A percentile compares a stretch with the other conserved stretches of the same genome.
These are phyloP conservation scores for Melitaea cinxia DNA, from an alignment of 1,140 invertebrate genomes.

Conservation along the genomic window DNA sequence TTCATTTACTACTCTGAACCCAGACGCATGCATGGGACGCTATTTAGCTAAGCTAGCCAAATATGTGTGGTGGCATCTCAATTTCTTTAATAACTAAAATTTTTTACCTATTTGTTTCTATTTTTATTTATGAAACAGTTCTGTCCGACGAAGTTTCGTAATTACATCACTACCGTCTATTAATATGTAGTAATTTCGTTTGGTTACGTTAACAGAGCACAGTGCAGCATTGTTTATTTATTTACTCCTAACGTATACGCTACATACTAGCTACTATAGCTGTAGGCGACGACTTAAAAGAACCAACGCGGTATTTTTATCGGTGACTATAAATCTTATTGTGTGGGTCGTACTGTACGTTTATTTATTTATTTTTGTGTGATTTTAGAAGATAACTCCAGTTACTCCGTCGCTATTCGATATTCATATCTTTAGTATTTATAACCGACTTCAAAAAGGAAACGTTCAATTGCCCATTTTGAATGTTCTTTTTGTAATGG, in stretches of 20 bases:
- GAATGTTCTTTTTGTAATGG: too few relatives aligned
- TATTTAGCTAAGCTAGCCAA: too few relatives aligned
- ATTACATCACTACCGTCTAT: conserved; percentile 42
- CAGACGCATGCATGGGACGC: too few relatives aligned
- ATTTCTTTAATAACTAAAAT: too few relatives aligned
- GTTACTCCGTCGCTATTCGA: conserved; percentile 18
- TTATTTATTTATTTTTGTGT: conserved; percentile 59
- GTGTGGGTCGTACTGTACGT: conserved; percentile 65
- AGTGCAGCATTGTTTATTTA: conserved; percentile 67
- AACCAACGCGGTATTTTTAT: conserved; percentile 75
- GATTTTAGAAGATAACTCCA: conserved; percentile 47
- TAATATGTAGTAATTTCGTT: conserved; percentile 50
- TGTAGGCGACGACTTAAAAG: conserved; percentile 58
- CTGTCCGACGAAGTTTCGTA: background rate
- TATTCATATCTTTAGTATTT: conserved; percentile 15
- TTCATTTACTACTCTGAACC: too few relatives aligned
- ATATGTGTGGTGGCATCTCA: too few relatives aligned
- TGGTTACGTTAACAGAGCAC: conserved; percentile 45
- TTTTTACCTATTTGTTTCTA: too few relatives aligned
- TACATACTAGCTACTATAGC: conserved; percentile 33
- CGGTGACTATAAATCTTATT: conserved; percentile 76
- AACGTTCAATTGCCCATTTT: too few relatives aligned
- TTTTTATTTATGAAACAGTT: background rate
- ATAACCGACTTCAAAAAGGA: conserved; percentile 6
- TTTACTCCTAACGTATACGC: conserved; percentile 46